Base-by-base conservation (phyloP, 2,113 vertebrate species). In the Progne subis region DNA sequence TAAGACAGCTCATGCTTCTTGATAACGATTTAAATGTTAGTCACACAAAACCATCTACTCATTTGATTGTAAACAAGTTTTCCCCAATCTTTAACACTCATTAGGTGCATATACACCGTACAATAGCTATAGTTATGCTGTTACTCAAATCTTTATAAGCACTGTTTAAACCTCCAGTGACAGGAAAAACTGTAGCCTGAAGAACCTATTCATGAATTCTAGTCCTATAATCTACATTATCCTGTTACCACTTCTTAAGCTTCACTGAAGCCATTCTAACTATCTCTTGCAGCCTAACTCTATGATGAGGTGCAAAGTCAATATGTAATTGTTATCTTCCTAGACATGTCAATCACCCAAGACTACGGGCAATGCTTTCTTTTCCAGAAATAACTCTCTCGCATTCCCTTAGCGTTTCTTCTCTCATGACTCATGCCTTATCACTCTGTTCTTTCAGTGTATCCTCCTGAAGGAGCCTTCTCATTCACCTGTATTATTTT, bases 91-190 rank as follows among this genome's bases (percentile, higher is more conserved):
- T 92, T 70, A 83, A 90, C 68, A 86, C 60, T 90, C 93, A 88
- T 71, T 69, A 46, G 56, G 47, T 83, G 56, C 53, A 74, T 11
- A 68, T 2, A 86, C 32, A 90, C 43, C 82, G 31, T 5, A 89
- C 57, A 95, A 92, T 31, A 90, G 76, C 44, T 2, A 2, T 14
- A 83, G 79, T 84, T 91, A 92, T 3, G 37, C 18, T 49, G 41
- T 86, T 95, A 90, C 71, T 96, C 76, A 95, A 90, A 95, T 94
- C 75, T 80, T 83, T 94, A 84, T 52, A 83, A 86, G 84, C 64
- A 75, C 64, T 59, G 37, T 60, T 83, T 68, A 84, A 94, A 94
- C 16, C 47, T 75, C 50, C 60, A 88, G 24, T 18, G 44, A 75
- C 41, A 78, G 64, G 56, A 78, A 75, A 86, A 96, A 68, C 57